Evolutionary conservation across 2,888 invertebrate genomes (phyloP).

Genomic region (Macrophya annulata): DNA sequence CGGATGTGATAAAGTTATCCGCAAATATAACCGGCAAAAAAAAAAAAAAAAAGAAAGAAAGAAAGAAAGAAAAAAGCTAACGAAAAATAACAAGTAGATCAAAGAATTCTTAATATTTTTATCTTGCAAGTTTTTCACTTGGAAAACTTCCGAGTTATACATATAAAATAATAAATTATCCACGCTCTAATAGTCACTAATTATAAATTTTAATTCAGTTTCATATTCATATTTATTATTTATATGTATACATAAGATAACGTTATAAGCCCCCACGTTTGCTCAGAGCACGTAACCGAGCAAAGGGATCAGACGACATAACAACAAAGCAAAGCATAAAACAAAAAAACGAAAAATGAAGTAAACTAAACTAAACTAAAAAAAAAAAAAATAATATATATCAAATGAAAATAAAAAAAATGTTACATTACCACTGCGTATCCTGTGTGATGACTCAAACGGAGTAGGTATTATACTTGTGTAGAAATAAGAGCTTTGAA

Average conservation of each 20-base stretch:
- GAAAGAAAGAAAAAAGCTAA: background rate
- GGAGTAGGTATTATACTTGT: background rate
- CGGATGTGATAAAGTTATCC: background rate
- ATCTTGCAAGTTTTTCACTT: background rate
- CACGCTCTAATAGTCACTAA: background rate
- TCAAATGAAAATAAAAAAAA: background rate
- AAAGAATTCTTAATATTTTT: background rate
- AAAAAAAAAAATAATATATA: no score
- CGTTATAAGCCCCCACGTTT: background rate
- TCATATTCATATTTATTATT: background rate
- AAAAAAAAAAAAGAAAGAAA: background rate
- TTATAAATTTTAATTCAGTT: background rate
- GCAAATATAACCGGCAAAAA: background rate
- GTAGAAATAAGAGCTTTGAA: background rate
- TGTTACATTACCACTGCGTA: conserved; percentile 25
- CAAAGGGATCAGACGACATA: background rate
- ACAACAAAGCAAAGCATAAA: background rate
- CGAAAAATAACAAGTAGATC: background rate
- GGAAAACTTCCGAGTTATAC: background rate
- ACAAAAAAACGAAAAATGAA: background rate
- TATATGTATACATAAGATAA: background rate
- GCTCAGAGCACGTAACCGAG: background rate
- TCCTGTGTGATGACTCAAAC: conserved; percentile 1
- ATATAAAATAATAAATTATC: no score
- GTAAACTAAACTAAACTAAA: background rate